phyloP scores from a whole-genome alignment of 2,113 vertebrate species.

The Poecilia latipinna region DNA sequence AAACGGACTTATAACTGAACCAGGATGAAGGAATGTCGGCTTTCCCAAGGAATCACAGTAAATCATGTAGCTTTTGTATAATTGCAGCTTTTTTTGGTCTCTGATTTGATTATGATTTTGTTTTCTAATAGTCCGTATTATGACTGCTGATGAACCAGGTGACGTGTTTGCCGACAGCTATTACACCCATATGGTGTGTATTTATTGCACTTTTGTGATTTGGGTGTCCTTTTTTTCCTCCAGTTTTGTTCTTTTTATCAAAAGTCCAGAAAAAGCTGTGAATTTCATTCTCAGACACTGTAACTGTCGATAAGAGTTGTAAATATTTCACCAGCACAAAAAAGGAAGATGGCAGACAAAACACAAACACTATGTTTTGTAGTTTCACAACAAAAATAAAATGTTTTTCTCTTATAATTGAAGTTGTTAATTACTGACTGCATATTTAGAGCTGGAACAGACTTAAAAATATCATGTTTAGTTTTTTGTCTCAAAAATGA shows the following conservation, averaged over 20 bases:
- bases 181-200: slow-evolving; percentile 72
- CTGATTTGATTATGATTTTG: slow-evolving; percentile 24
- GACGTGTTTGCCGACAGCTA: slow-evolving; percentile 47
- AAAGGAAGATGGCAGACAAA: neutral
- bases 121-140: slow-evolving; percentile 53
- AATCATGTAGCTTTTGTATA: slow-evolving; percentile 45
- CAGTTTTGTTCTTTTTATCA: slow-evolving; percentile 52
- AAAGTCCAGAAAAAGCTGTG: slow-evolving; percentile 83
- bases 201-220: slow-evolving; percentile 86
- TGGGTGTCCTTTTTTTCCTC: slow-evolving; percentile 69
- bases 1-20: slow-evolving; percentile 25
- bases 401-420: slow-evolving; percentile 72
- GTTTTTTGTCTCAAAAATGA: neutral
- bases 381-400: slow-evolving; percentile 85
- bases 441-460: neutral
- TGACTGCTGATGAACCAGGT: slow-evolving; percentile 53
- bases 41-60: slow-evolving; percentile 45
- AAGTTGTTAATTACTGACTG: neutral
- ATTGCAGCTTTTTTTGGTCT: slow-evolving; percentile 53
- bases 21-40: slow-evolving; percentile 65
- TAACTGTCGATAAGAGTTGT: slow-evolving; percentile 81
- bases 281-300: slow-evolving; percentile 83
- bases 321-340: slow-evolving; percentile 85
- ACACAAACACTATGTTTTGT: slow-evolving; percentile 79
- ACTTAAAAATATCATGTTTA: neutral